Conservation (phyloP, 2,797 vertebrate species). For the Erithacus rubecula region DNA sequence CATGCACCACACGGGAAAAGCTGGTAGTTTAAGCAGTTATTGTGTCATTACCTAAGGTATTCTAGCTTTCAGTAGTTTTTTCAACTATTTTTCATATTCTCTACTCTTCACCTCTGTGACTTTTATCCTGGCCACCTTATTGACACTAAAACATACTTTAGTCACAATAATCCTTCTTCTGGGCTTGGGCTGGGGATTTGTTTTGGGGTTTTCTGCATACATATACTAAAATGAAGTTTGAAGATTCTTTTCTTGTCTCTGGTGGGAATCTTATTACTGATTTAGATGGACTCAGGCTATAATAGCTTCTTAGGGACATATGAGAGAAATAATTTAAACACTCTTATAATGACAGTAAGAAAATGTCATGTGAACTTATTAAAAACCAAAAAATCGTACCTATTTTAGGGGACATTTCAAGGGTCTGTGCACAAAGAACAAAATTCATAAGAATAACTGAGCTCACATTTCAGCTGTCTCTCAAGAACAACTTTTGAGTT, state of each 20-base stretch:
- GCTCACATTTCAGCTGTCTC: not conserved
- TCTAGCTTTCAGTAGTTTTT: not conserved
- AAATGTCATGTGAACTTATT: not conserved
- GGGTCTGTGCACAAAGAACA: not conserved
- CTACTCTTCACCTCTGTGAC: not conserved
- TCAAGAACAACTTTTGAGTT: not conserved
- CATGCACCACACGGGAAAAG: accelerated
- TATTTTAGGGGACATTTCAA: not conserved
- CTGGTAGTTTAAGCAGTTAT: not conserved
- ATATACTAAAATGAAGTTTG: not conserved
- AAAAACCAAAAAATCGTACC: not conserved
- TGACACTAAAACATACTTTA: not conserved
- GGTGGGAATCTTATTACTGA: not conserved
- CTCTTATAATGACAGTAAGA: not conserved
- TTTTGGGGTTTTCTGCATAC: accelerated
- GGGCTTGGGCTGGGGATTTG: not conserved
- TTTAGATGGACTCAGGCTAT: not conserved
- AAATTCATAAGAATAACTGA: not conserved
- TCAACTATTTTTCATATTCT: not conserved
- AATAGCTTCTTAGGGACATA: not conserved
- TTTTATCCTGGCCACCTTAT: not conserved
- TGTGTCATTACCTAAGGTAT: not conserved
- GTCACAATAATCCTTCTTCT: not conserved
- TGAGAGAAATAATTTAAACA: not conserved
- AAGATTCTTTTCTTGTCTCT: not conserved